Evolutionary conservation across 2,888 invertebrate species (phyloP).

Genomic region (Pandemis cinnamomeana): DNA sequence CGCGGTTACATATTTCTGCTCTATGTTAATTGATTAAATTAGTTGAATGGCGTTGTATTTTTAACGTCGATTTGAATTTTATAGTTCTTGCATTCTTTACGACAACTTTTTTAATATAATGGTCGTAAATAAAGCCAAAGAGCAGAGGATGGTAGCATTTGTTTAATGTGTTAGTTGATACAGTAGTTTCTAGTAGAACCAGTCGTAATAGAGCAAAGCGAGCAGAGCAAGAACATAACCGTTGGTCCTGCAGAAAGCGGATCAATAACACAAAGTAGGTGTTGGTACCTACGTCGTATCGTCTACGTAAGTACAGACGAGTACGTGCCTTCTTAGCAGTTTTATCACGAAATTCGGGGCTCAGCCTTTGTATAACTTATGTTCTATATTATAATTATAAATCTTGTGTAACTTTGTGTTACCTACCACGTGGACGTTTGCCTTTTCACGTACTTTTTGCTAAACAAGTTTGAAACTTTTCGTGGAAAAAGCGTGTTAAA

Average conservation of each 20-base stretch:
- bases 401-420: too few relatives aligned
- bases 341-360: background rate
- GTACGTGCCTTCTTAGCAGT: background rate
- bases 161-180: background rate
- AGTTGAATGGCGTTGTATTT: constrained; percentile 1
- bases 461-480: too few relatives aligned
- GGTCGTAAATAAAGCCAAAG: background rate
- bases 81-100: background rate
- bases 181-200: background rate
- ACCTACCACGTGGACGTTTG: too few relatives aligned
- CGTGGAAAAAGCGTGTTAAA: too few relatives aligned
- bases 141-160: background rate
- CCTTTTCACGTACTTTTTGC: too few relatives aligned
- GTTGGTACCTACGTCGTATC: background rate
- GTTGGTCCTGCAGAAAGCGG: background rate
- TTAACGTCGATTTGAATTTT: background rate
- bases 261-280: constrained; percentile 9
- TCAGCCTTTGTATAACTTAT: background rate
- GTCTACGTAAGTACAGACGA: background rate
- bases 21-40: constrained; percentile 1
- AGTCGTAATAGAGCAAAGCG: background rate
- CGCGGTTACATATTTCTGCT: constrained; percentile 30
- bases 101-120: background rate
- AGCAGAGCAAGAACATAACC: background rate
- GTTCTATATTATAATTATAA: too few relatives aligned